These are phyloP conservation scores for Oxystoma pomonae DNA, from an alignment of 2,888 invertebrate genomes.

Conservation along the genomic window DNA sequence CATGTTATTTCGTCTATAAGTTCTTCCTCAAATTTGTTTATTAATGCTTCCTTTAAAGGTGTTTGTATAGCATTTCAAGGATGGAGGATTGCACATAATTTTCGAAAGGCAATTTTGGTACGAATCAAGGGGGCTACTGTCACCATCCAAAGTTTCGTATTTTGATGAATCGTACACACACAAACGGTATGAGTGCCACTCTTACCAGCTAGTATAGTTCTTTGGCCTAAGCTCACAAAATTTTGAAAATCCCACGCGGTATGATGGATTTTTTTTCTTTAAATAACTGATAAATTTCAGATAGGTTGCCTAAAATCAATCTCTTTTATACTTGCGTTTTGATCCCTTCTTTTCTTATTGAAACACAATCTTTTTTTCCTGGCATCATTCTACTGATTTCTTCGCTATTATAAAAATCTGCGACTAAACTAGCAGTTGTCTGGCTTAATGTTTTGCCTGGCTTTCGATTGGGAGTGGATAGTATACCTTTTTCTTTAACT, in stretches of 20 bases:
- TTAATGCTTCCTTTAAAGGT: neutral
- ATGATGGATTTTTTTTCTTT: neutral
- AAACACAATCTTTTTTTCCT: neutral
- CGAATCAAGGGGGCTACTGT: neutral
- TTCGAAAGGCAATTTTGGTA: neutral
- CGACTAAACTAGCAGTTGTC: neutral
- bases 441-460: neutral
- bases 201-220: constrained; percentile 2
- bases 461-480: neutral
- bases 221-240: constrained; percentile 2
- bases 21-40: neutral
- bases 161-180: neutral
- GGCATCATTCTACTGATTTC: neutral
- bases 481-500: neutral
- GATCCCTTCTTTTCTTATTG: neutral
- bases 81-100: neutral
- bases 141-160: neutral
- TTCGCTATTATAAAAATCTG: neutral
- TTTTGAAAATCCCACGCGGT: neutral
- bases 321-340: neutral
- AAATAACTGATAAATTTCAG: neutral
- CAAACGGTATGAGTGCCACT: constrained; percentile 1
- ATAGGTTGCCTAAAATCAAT: neutral
- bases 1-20: neutral
- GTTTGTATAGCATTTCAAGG: neutral